Base-by-base conservation (phyloP, 1,140 invertebrate species). In the Orius laevigatus region DNA sequence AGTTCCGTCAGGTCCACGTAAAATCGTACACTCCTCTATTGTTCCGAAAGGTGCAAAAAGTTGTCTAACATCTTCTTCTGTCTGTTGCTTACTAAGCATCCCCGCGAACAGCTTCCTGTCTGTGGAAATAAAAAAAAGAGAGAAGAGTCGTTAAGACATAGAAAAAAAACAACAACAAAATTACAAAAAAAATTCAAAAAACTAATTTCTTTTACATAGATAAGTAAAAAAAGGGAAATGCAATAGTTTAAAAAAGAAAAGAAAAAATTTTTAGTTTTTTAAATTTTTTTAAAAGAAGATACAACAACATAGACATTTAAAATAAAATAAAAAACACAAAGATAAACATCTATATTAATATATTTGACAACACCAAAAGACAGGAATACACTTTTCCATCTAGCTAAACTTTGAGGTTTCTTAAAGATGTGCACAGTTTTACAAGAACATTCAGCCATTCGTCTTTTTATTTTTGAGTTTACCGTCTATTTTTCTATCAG, bases 71-170 rank as follows among this genome's bases (percentile, higher is more conserved):
- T 97, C 93, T 62, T 98, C 93, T 78, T 98, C 95, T 58, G 84
- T 90, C 68, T 98, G 93, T 75, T 95, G 89, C 73, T 98, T 98
- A 73, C 90, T 95, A 64, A 98, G 85, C 94, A 98, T 98, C 66
- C 95, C 95, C 73, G 98, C 89, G 76, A 98, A 98, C 73, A 98
- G 81, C 78, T 98, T 98, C 70, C 93, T 78, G 77, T 91, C 88
- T 84, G 79, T 65, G 36, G 9, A 25, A 39, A 31, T 42, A 36
- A 49, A 64, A 45, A 11, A 42, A 19, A 38, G n/a, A 35, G 25
- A 25, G 25, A 25, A 25, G 25, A 25, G 18, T 19, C 31, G 34
- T 11, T 32, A 14, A 47, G 12, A 49, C 31, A 42, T 20, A 36
- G 14, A 19, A 20, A 20, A 34, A 34, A 10, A 2, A 33, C 18